Conservation (phyloP, 2,888 invertebrate genomes). For the Vannuccia rotundouncinata region DNA sequence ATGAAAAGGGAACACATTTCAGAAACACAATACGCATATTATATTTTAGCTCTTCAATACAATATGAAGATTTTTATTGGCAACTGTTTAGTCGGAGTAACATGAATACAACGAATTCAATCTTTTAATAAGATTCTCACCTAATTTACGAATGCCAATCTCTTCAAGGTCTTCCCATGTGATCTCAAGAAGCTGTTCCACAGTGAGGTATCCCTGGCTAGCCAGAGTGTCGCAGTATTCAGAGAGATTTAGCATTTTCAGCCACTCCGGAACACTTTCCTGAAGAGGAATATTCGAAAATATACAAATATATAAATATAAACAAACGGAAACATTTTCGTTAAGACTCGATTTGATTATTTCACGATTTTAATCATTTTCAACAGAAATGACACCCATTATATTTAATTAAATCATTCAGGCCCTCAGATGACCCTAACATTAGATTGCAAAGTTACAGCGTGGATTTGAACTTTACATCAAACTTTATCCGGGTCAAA, state of each 20-base stretch:
- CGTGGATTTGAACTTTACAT: too few relatives aligned
- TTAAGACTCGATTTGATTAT: background rate
- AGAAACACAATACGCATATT: too few relatives aligned
- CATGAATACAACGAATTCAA: too few relatives aligned
- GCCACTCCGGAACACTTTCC: constrained; percentile 90
- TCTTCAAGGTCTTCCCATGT: constrained; percentile 99
- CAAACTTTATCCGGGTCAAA: too few relatives aligned
- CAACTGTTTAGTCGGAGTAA: too few relatives aligned
- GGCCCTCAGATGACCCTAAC: too few relatives aligned
- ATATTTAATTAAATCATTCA: background rate
- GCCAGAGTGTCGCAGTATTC: constrained; percentile 83
- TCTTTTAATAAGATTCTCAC: too few relatives aligned
- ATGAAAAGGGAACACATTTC: too few relatives aligned
- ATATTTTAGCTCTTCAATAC: too few relatives aligned
- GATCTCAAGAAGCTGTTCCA: constrained; percentile 85
- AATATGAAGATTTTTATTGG: too few relatives aligned
- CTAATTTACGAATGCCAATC: constrained; percentile 63
- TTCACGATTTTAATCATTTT: background rate
- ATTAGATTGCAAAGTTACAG: too few relatives aligned
- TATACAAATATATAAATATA: background rate
- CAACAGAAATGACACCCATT: background rate
- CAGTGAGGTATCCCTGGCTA: constrained; percentile 84
- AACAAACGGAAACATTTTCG: background rate
- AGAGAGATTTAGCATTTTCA: constrained; percentile 77
- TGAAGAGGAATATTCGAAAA: constrained; percentile 52